Base-by-base conservation (phyloP, 2,113 vertebrate species). In the Arvicanthis niloticus region DNA sequence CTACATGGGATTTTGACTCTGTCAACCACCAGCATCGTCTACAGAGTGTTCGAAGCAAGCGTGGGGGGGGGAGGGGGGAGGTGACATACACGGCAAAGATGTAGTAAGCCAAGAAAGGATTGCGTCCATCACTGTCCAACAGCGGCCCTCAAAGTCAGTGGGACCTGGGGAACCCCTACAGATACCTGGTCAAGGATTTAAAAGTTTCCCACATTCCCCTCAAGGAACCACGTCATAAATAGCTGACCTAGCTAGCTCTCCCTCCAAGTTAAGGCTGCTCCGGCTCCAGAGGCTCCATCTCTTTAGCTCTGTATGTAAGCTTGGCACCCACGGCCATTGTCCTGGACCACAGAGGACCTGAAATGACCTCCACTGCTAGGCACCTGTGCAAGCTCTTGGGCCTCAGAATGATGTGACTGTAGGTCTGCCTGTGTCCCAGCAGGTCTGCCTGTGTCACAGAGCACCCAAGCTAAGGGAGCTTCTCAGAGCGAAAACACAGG, bases 241-340 rank as follows among this genome's bases (percentile, higher is more conserved):
- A 19, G 10, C 80, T 60, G 78, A 51, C 15, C 16, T 13, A 26
- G 26, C 16, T 21, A 24, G 26, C 48, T 29, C 68, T 68, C 70
- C 6, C 12, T 42, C 67, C 56, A 72, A 76, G 67, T 53, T 12
- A 31, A 86, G 51, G 76, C 12, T 40, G 15, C 21, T 42, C 77
- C 19, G 68, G n/a, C 2, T 34, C 22, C 17, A 1, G 3, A 65
- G 24, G 53, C 31, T 42, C 29, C 22, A n/a, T 5, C 56, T 84
- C 48, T 80, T 80, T 26, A 48, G 60, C 22, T 31, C 24, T 31
- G 1, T 12, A 58, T 56, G 31, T 86, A 42, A n/a, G 34, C 0
- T 3, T 51, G 48, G 56, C 21, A 40, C 48, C 6, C 0, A 3
- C 1, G 0, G 0, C 0, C 48, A 7, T 6, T 0, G 5, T 22